Percentiles rank a stretch among this genome's conserved stretches.
Conservation (phyloP, 2,113 vertebrate species). For the Indicator indicator region DNA sequence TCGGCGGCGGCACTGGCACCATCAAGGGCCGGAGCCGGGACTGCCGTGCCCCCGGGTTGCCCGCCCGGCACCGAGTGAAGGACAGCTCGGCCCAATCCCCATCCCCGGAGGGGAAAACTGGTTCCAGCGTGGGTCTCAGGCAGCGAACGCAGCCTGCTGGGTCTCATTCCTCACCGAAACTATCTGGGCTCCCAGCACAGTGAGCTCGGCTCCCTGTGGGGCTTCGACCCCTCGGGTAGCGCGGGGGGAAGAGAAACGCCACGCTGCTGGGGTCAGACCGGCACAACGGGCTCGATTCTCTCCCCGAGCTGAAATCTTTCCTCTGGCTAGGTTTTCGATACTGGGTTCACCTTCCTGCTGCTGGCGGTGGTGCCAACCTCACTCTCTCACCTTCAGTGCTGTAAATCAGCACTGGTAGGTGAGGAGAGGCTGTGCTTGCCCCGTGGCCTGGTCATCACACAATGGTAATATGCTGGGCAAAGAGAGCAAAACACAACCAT, state of each 20-base stretch:
- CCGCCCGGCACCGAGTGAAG: background rate
- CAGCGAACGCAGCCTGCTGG: fast-evolving
- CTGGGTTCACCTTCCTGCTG: fast-evolving
- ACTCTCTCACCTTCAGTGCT: fast-evolving
- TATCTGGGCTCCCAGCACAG: fast-evolving
- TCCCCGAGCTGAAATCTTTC: fast-evolving
- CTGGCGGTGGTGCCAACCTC: fast-evolving
- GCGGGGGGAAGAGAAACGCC: fast-evolving
- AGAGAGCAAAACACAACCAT: fast-evolving
- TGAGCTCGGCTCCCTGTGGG: fast-evolving
- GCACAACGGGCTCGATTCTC: fast-evolving
- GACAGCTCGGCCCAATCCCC: fast-evolving
- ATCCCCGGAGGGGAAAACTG: background rate
- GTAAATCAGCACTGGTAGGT: background rate
- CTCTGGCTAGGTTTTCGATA: fast-evolving
- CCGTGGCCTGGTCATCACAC: background rate
- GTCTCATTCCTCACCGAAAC: fast-evolving
- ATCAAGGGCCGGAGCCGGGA: background rate
- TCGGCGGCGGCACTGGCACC: background rate
- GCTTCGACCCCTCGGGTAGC: background rate
- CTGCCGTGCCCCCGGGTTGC: background rate
- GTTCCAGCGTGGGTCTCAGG: fast-evolving
- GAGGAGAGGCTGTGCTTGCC: background rate
- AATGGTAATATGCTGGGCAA: fast-evolving
- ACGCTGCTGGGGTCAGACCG: fast-evolving